Evolutionary conservation across 1,140 invertebrate genomes (phyloP).

Genomic region (Nymphalis io): DNA sequence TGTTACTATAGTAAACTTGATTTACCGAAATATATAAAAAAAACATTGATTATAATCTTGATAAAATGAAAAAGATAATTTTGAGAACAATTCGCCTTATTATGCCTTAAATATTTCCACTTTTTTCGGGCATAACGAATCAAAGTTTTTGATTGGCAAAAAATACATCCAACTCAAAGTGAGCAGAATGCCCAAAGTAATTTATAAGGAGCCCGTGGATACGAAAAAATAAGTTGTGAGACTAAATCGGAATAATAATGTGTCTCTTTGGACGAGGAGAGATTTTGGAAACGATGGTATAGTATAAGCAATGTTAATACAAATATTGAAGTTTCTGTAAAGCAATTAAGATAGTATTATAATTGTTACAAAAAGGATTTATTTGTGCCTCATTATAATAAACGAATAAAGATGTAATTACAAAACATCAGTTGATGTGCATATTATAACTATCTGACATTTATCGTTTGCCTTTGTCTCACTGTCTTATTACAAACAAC

Average conservation of each 20-base stretch:
- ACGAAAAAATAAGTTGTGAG: constrained; percentile 6
- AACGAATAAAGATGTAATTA: too few species aligned
- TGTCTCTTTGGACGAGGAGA: background rate
- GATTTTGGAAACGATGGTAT: background rate
- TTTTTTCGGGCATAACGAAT: constrained; percentile 3
- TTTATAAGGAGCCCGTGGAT: background rate
- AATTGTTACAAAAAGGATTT: too few species aligned
- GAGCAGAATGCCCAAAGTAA: constrained; percentile 5
- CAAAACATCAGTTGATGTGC: too few species aligned
- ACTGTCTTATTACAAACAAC: too few species aligned
- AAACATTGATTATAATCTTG: background rate
- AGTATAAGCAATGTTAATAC: too few species aligned
- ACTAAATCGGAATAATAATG: constrained; percentile 11
- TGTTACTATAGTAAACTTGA: too few species aligned
- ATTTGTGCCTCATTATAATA: too few species aligned
- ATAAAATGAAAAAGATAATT: background rate
- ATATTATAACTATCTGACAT: too few species aligned
- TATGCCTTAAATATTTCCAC: background rate
- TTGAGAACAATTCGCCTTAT: background rate
- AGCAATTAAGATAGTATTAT: too few species aligned
- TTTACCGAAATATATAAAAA: background rate
- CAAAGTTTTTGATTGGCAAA: constrained; percentile 4
- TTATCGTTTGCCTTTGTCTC: too few species aligned
- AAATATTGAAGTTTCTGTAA: too few species aligned
- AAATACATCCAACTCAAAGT: background rate